phyloP scores from a whole-genome alignment of 2,888 invertebrate species.

The Cephus sareptanus region DNA sequence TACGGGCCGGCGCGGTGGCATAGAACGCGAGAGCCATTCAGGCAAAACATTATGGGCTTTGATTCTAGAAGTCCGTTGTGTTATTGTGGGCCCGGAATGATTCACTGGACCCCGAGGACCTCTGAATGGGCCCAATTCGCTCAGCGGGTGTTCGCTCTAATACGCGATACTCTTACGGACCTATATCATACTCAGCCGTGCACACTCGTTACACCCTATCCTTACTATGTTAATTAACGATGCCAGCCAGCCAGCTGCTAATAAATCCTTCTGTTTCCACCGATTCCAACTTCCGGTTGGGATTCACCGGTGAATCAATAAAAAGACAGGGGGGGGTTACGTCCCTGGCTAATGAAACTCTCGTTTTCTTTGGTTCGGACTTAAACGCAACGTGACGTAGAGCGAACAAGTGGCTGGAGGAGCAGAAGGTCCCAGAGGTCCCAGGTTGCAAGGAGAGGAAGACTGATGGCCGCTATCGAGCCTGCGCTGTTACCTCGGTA shows the following conservation, averaged over 20 bases:
- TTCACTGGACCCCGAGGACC: slow-evolving; percentile 5
- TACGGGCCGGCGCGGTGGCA: neutral
- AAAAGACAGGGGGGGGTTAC: too few species aligned
- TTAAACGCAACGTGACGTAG: neutral
- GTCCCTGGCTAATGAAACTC: too few species aligned
- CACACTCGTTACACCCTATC: neutral
- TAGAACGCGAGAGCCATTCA: slow-evolving; percentile 1
- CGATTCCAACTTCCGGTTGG: too few species aligned
- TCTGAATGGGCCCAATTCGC: slow-evolving; percentile 6
- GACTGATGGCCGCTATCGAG: slow-evolving; percentile 44
- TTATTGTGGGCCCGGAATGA: neutral
- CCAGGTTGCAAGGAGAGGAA: slow-evolving; percentile 34
- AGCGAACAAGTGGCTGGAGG: slow-evolving; percentile 3
- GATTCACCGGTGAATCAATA: too few species aligned
- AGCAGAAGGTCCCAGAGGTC: slow-evolving; percentile 12
- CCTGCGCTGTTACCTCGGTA: slow-evolving; percentile 43
- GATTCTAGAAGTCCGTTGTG: slow-evolving; percentile 5
- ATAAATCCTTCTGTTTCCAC: too few species aligned
- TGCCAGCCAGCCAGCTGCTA: neutral
- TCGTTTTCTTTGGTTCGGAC: too few species aligned
- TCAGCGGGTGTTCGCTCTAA: neutral
- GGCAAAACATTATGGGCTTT: slow-evolving; percentile 5
- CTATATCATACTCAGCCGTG: neutral
- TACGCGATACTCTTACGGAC: slow-evolving; percentile 2
- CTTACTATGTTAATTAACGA: neutral